Base-by-base conservation (phyloP, 2,113 vertebrate genomes). In the Xerus inauris region DNA sequence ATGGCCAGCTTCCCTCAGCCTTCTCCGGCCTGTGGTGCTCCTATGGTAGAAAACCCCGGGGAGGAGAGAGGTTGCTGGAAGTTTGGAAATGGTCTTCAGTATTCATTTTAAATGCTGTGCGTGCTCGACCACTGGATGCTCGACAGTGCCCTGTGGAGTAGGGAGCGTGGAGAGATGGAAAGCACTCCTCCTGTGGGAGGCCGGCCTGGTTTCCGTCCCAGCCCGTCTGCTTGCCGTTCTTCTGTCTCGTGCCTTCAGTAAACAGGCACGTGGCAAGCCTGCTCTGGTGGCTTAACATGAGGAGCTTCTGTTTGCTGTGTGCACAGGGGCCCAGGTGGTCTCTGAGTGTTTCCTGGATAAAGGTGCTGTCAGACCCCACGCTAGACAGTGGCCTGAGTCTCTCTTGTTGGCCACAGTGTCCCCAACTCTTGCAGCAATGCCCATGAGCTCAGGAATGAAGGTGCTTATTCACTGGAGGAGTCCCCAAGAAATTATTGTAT, bases 151-250 rank as follows among this genome's bases (percentile, higher is more conserved):
- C 47, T 19, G 11, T 13, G 40, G 35, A 14, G 65, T 54, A 1
- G 17, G 54, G 54, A 54, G 54, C 20, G 54, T 54, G 5, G 17
- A 6, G 54, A 30, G 9, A 1, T 12, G 4, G 45, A 54, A 5
- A 17, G n/a, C 5, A 0, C 26, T 22, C 17, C 20, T 26, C 17
- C 20, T 26, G 59, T 16, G 38, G 32, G 76, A 32, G 28, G 30
- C 11, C 64, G 62, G 42, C 4, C 22, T 13, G 28, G 11, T 42
- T 10, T 65, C 59, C 6, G 0, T 26, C 6, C 0, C 20, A 10
- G 14, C 54, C 14, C 42, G 2, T 6, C 75, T 38, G 49, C 35
- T 20, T 17, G 3, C 42, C 40, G 0, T 38, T 57, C 47, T 38
- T 57, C 47, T 5, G 1, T 40, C 49, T 40, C 47, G 0, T 0